A percentile compares a stretch with the other conserved stretches of the same genome.
These are phyloP conservation scores for Glossophaga mutica DNA, from an alignment of 2,797 vertebrate genomes.

Conservation along the genomic window DNA sequence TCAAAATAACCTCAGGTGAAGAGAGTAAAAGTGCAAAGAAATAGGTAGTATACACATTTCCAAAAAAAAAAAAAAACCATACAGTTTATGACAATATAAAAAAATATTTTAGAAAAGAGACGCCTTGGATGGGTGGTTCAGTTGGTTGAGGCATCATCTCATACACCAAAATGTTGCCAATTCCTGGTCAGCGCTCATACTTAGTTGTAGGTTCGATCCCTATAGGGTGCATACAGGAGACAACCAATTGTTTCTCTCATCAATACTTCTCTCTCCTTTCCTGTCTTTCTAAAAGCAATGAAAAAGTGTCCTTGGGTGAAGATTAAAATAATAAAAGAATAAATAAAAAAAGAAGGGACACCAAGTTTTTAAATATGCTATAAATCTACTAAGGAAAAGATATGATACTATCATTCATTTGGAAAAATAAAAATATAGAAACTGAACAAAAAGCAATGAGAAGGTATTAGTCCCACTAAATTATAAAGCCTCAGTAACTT, in stretches of 20 bases:
- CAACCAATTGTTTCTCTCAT: no score
- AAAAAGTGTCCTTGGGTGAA: no score
- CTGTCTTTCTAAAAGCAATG: no score
- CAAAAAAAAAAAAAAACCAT: not conserved
- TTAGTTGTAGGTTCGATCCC: no score
- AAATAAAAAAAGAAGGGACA: not conserved
- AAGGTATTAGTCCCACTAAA: not conserved
- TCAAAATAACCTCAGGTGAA: not conserved
- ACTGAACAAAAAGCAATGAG: not conserved
- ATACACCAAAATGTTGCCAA: no score
- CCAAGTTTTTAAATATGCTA: not conserved
- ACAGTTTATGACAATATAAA: not conserved
- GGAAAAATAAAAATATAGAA: not conserved
- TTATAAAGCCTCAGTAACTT: not conserved
- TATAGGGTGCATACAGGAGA: no score
- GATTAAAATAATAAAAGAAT: no score
- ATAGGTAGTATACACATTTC: not conserved
- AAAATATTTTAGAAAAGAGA: not conserved
- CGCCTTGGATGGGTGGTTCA: no score
- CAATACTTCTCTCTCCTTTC: no score
- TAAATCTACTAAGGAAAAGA: not conserved
- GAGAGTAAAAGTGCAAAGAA: not conserved
- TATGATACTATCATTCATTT: not conserved
- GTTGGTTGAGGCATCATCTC: no score
- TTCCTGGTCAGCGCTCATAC: no score